A percentile compares a stretch with the other conserved stretches of the same genome.
These are phyloP conservation scores for Mylabris phalerata DNA, from an alignment of 1,140 invertebrate species.

Conservation along the genomic window DNA sequence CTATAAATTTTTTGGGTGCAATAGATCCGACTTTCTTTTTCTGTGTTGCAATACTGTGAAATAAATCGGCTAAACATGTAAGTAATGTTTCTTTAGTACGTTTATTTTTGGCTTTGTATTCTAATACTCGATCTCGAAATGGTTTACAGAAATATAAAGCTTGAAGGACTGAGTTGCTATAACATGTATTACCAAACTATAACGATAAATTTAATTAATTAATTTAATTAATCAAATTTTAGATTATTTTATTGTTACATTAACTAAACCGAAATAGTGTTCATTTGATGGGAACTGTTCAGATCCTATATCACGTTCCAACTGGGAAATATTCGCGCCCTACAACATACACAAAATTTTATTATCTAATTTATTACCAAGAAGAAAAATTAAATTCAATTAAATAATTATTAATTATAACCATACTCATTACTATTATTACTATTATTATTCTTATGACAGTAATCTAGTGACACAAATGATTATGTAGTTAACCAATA, in stretches of 20 bases:
- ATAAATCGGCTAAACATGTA: constrained; percentile 96
- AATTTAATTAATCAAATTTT: constrained; percentile 12
- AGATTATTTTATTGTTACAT: constrained; percentile 60
- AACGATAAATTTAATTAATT: constrained; percentile 40
- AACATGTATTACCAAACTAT: constrained; percentile 99
- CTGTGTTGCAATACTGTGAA: constrained; percentile 97
- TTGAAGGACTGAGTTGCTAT: constrained; percentile 98
- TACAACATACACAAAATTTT: constrained; percentile 43
- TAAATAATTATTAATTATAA: neutral
- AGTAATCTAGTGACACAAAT: neutral
- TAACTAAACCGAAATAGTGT: constrained; percentile 97
- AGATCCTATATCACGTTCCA: constrained; percentile 95
- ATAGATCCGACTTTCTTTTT: constrained; percentile 99
- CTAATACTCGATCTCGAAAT: constrained; percentile 96
- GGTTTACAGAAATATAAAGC: constrained; percentile 98
- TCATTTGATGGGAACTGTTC: constrained; percentile 97
- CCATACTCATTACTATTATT: too few relatives aligned
- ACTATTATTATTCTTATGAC: too few relatives aligned
- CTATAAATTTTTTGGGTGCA: constrained; percentile 99
- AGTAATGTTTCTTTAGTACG: constrained; percentile 95
- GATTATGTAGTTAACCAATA: too few relatives aligned
- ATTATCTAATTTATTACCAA: neutral
- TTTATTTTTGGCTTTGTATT: constrained; percentile 97
- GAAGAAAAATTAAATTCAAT: neutral
- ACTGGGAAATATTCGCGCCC: constrained; percentile 96